Evolutionary conservation across 2,113 vertebrate species (phyloP).

Genomic region (Oncorhynchus clarkii): DNA sequence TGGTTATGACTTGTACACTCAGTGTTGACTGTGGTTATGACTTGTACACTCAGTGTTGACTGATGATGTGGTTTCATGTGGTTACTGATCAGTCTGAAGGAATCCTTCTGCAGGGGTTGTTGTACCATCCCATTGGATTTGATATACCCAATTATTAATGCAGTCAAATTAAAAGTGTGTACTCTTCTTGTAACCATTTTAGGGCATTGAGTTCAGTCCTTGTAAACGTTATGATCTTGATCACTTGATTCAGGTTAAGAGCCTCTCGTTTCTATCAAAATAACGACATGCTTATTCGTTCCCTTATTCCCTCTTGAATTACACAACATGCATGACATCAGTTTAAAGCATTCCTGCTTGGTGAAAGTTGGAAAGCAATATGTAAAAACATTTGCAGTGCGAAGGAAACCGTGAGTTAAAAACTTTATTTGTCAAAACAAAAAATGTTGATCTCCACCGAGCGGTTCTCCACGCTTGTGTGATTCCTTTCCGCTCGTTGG

Average conservation of each 20-base stretch:
- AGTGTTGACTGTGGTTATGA: no score
- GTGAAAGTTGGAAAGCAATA: no score
- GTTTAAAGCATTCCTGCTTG: no score
- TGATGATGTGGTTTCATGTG: no score
- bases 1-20: no score
- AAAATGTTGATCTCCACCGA: no score
- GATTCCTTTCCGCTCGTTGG: not conserved
- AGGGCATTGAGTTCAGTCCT: conserved; percentile 27
- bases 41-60: not conserved
- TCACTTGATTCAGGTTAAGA: conserved; percentile 17
- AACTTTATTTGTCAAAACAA: no score
- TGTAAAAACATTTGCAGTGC: no score
- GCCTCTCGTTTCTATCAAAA: not conserved
- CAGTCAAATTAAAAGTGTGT: not conserved
- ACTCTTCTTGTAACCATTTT: conserved; percentile 6
- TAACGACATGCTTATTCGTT: no score
- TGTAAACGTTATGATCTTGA: conserved; percentile 26
- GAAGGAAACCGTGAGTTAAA: no score
- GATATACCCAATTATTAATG: not conserved
- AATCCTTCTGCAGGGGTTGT: not conserved
- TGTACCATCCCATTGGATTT: not conserved
- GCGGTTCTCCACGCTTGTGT: not conserved
- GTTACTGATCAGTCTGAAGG: not conserved
- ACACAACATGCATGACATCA: no score
- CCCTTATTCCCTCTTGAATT: no score